Conservation (phyloP, 2,888 invertebrate genomes). For the Dynastes tityus region DNA sequence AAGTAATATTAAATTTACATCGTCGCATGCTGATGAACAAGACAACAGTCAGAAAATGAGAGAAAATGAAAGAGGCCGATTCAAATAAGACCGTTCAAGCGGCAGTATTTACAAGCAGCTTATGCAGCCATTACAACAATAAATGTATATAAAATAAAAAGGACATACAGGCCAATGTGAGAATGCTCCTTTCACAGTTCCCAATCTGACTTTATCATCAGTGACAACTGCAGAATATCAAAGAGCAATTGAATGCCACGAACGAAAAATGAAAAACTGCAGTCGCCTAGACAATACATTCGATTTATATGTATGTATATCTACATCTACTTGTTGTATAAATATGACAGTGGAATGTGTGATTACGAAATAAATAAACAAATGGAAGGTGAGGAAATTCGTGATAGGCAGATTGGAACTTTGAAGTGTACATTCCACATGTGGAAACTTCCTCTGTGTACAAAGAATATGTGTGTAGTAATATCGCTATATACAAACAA, state of each 20-base stretch:
- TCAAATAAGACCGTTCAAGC: constrained; percentile 71
- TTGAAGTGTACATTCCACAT: constrained; percentile 78
- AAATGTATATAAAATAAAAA: constrained; percentile 61
- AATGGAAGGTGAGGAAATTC: constrained; percentile 51
- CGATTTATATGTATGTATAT: constrained; percentile 49
- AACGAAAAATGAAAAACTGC: constrained; percentile 50
- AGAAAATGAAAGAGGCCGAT: constrained; percentile 71
- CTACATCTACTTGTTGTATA: constrained; percentile 52
- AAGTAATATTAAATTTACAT: constrained; percentile 47
- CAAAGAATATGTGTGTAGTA: constrained; percentile 51
- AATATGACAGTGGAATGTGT: constrained; percentile 65
- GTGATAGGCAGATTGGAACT: constrained; percentile 76
- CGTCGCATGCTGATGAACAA: constrained; percentile 65
- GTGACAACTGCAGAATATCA: constrained; percentile 55
- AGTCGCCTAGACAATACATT: constrained; percentile 50
- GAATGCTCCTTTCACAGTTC: constrained; percentile 85
- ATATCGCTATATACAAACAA: constrained; percentile 54
- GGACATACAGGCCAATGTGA: constrained; percentile 73
- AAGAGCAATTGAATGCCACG: constrained; percentile 20
- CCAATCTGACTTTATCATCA: constrained; percentile 78
- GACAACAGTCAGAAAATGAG: constrained; percentile 70
- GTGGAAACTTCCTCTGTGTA: constrained; percentile 59
- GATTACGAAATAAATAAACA: constrained; percentile 46
- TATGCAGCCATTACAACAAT: constrained; percentile 54
- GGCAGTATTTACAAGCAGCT: constrained; percentile 75